Base-by-base conservation (phyloP, 30 jellyfish, hydroid and myxozoan species). In the Aurelia sp. region DNA sequence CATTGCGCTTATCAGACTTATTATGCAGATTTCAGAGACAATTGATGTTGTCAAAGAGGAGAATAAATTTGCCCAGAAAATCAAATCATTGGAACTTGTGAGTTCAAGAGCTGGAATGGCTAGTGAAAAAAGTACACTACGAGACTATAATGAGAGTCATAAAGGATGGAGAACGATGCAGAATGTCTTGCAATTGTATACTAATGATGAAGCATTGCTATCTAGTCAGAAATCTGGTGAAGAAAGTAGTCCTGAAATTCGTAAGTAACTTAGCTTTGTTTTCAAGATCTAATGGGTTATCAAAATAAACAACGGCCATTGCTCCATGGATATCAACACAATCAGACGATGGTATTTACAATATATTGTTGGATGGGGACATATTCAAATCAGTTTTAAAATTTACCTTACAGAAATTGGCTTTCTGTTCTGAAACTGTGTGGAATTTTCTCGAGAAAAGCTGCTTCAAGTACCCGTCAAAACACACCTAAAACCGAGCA, bases 141-240 rank as follows among this genome's bases (percentile, higher is more conserved):
- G 78, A 7, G 82, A 84, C 27, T 66, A 7, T 63, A 52, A 21
- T 16, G 89, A 77, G 38, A 13, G 53, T 48, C 88, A 84, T 41
- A 93, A 88, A 69, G 75, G 97, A 24, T 93, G 98, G 98, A 58
- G 95, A 52, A 93, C 96, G 18, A 93, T 93, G 98, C 84, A 76
- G 15, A 88, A 93, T 84, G 97, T 93, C 30, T 62, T 93, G 77
- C 94, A 88, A 33, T 75, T 93, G 91, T 93, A 93, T 80, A 84
- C 93, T 64, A 74, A 64, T 40, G 89, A 64, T 13, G 62, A 74
- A 10, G 50, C 31, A 5, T n/a, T 53, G 24, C 13, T 53, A 6
- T 21, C 50, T n/a, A 50, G 48, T 16, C 84, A 44, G 40, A 18
- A 16, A 6, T 19, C 21, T 13, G 19, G 13, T 74, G 57, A 55